These are phyloP conservation scores for Hippocampus zosterae DNA, from an alignment of 2,113 vertebrate species.

Conservation along the genomic window DNA sequence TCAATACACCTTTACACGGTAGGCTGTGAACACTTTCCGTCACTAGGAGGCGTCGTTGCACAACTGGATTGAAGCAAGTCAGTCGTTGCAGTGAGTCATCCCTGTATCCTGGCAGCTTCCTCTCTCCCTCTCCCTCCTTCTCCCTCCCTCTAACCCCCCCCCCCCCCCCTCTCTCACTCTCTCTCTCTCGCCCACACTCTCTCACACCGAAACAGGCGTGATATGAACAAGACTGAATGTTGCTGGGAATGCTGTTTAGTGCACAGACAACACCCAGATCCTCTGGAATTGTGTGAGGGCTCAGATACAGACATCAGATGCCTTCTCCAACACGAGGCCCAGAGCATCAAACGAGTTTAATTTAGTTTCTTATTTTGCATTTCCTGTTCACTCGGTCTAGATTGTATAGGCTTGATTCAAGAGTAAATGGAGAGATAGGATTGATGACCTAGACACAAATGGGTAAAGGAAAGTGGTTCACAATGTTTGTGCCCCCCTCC, in stretches of 20 bases:
- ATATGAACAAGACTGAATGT: constrained; percentile 29
- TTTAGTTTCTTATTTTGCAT: constrained; percentile 61
- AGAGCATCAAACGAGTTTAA: constrained; percentile 63
- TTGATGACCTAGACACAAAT: constrained; percentile 14
- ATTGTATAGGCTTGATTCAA: constrained; percentile 70
- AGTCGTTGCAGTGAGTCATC: constrained; percentile 38
- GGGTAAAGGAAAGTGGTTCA: constrained; percentile 7
- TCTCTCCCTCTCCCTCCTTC: background rate
- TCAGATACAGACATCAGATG: background rate
- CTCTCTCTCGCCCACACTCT: background rate
- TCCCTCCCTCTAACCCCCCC: background rate
- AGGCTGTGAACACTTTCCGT: constrained; percentile 14
- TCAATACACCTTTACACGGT: background rate
- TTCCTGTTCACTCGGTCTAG: constrained; percentile 71
- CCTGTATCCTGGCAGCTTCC: constrained; percentile 11
- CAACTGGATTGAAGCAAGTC: constrained; percentile 26
- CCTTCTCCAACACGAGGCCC: constrained; percentile 29
- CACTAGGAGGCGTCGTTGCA: constrained; percentile 65
- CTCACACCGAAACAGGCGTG: constrained; percentile 14
- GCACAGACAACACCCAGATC: background rate
- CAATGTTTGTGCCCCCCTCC: constrained; percentile 44
- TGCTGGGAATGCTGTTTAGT: background rate
- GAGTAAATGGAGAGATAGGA: constrained; percentile 19
- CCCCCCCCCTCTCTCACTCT: background rate
- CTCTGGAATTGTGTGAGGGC: background rate